Evolutionary conservation across 1,140 invertebrate genomes (phyloP).

Genomic region (Diploscapter pachys): DNA sequence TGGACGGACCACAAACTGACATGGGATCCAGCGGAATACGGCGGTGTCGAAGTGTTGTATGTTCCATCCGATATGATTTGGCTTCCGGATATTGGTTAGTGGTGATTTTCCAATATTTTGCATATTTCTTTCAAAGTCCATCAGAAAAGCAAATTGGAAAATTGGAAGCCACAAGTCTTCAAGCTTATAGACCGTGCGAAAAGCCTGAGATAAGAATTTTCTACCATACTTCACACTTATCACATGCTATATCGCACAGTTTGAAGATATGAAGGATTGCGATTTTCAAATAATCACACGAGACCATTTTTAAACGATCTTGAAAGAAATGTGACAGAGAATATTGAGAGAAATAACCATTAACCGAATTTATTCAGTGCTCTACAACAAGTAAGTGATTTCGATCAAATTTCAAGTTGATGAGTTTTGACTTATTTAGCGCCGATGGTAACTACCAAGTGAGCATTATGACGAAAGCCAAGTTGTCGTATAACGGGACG

Average conservation of each 20-base stretch:
- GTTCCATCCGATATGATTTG: conserved; percentile 78
- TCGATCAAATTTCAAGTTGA: too few species aligned
- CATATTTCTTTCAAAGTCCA: neutral
- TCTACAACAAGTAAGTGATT: too few species aligned
- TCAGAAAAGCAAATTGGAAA: neutral
- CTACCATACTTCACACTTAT: too few species aligned
- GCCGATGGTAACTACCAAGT: conserved; percentile 66
- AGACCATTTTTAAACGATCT: too few species aligned
- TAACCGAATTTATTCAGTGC: too few species aligned
- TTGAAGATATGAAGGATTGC: too few species aligned
- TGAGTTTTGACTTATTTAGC: conserved; percentile 19
- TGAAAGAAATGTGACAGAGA: too few species aligned
- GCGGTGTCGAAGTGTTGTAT: conserved; percentile 72
- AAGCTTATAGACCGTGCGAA: too few species aligned
- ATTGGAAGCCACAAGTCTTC: neutral
- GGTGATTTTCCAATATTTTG: neutral
- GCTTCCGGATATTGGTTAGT: conserved; percentile 73
- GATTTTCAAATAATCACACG: too few species aligned
- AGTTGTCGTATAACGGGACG: conserved; percentile 76
- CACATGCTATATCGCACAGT: too few species aligned
- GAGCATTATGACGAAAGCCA: conserved; percentile 65
- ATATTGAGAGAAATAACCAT: too few species aligned
- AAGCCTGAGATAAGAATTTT: too few species aligned
- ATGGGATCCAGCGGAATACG: conserved; percentile 91
- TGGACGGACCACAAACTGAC: conserved; percentile 95